phyloP scores from a whole-genome alignment of 2,888 invertebrate species.

The Tricholauxania praeusta region DNA sequence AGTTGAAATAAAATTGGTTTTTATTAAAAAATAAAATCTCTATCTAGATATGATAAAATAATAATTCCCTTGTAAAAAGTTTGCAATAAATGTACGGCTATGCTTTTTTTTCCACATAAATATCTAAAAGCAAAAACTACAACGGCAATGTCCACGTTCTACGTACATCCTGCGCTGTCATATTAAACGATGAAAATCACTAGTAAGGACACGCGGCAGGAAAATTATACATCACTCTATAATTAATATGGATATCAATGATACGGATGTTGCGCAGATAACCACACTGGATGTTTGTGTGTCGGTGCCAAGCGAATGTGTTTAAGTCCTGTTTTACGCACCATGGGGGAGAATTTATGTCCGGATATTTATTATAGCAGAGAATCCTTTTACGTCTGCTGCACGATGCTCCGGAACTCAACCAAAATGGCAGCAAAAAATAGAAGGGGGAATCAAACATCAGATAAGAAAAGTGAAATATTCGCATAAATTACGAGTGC shows the following conservation, averaged over 20 bases:
- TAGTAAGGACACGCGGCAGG: conserved; percentile 16
- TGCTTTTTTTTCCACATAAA: no score
- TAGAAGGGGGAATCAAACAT: conserved; percentile 14
- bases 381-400: conserved; percentile 26
- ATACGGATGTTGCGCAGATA: conserved; percentile 12
- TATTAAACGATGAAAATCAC: not conserved
- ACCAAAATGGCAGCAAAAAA: not conserved
- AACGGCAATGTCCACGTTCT: not conserved
- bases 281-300: not conserved
- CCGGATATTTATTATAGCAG: conserved; percentile 31
- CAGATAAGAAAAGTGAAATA: conserved; percentile 32
- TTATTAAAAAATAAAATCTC: no score
- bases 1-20: no score
- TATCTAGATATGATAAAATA: no score
- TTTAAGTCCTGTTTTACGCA: conserved; percentile 5
- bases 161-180: conserved; percentile 16
- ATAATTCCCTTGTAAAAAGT: no score
- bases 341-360: conserved; percentile 27
- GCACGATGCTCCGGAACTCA: conserved; percentile 17
- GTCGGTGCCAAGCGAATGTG: conserved; percentile 1
- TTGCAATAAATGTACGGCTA: no score
- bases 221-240: conserved; percentile 28
- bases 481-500: conserved; percentile 20
- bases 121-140: no score
- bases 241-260: conserved; percentile 23